Base-by-base conservation (phyloP, 1,140 invertebrate genomes). In the Charaxes varanes region DNA sequence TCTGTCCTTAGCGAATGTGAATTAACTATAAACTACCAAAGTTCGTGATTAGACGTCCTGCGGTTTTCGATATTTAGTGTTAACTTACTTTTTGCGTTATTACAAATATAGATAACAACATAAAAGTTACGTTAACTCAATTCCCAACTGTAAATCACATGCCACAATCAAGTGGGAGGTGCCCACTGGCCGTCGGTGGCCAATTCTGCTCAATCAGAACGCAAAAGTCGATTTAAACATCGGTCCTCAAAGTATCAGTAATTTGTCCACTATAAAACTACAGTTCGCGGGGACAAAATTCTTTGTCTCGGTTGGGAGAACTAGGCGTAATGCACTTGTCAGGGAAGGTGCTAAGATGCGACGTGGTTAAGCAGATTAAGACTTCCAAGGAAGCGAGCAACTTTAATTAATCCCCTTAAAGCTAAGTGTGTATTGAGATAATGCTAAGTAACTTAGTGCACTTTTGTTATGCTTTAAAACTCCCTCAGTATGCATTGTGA, bases 261-360 rank as follows among this genome's bases (percentile, higher is more conserved):
- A 4, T 17, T 2, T 31, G 15, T 14, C 11, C n/a, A 11, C 8
- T 3, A 2, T 31, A 2, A 17, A 17, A 4, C 28, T 17, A 31
- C n/a, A n/a, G n/a, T n/a, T n/a, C n/a, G n/a, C n/a, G n/a, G n/a
- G n/a, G n/a, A n/a, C n/a, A n/a, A n/a, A n/a, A n/a, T n/a, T n/a
- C n/a, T n/a, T n/a, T n/a, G n/a, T n/a, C n/a, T n/a, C n/a, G n/a
- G n/a, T n/a, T n/a, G n/a, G n/a, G n/a, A n/a, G n/a, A n/a, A n/a
- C n/a, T n/a, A n/a, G n/a, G n/a, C n/a, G n/a, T n/a, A 31, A 31
- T 31, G 28, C 28, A 31, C 28, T 31, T 31, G 15, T 31, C 28
- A 8, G 15, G 4, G n/a, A 31, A 31, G 28, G 28, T 31, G 28
- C 28, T 16, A 31, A 31, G 28, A 17, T 31, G 28, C 28, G 28